Evolutionary conservation across 64 coral and sea anemone species (phyloP).

Genomic region (Stichodactyla mertensii): DNA sequence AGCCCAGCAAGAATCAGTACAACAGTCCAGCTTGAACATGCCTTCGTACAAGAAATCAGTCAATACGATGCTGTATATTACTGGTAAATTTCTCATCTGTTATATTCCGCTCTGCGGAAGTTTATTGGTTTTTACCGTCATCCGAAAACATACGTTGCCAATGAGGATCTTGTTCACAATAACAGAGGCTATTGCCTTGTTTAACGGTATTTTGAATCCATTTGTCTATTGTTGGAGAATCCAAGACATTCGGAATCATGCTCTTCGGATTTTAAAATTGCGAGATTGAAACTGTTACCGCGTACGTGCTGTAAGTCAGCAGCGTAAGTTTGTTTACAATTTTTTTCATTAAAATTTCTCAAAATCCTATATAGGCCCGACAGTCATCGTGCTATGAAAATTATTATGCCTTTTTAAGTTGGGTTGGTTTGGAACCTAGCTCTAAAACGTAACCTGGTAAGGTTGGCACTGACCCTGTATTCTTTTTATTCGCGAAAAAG

Average conservation of each 20-base stretch:
- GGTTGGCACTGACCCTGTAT: too few species aligned
- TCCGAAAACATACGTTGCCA: background rate
- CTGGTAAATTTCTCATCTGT: conserved; percentile 28
- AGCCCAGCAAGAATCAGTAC: conserved; percentile 5
- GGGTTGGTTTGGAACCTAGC: too few species aligned
- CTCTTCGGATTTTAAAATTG: background rate
- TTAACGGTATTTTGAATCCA: background rate
- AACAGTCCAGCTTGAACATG: background rate
- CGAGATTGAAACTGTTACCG: too few species aligned
- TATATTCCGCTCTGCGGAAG: conserved; percentile 16
- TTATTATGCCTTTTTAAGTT: too few species aligned
- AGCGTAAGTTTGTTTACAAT: too few species aligned
- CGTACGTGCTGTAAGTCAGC: too few species aligned
- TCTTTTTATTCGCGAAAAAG: too few species aligned
- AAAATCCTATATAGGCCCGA: too few species aligned
- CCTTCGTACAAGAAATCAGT: conserved; percentile 31
- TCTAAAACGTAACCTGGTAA: too few species aligned
- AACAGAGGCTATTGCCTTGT: background rate
- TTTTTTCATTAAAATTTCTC: too few species aligned
- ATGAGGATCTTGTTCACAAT: background rate
- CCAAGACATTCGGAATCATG: background rate
- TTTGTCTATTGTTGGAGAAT: background rate
- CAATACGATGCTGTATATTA: conserved; percentile 33
- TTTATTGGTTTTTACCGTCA: background rate
- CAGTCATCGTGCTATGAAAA: too few species aligned